Conservation (phyloP, 1,140 invertebrate species). For the Caligus rogercresseyi region DNA sequence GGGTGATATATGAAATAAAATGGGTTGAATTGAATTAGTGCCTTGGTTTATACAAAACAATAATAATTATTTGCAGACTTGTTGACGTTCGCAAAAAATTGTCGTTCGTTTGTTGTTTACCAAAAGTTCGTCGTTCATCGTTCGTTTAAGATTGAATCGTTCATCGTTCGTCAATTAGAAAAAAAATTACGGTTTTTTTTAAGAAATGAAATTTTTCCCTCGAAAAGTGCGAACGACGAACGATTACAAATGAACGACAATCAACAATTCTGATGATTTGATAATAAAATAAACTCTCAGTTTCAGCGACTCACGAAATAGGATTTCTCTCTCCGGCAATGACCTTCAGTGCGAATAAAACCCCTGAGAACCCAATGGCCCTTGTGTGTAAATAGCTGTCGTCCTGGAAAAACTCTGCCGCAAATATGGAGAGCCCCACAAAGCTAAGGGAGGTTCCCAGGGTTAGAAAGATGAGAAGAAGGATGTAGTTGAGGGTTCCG, state of each 20-base stretch:
- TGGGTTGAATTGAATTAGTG: too few species aligned
- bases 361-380: constrained; percentile 11
- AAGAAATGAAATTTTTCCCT: not conserved
- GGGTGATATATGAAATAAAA: too few species aligned
- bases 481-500: constrained; percentile 37
- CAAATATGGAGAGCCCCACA: constrained; percentile 30
- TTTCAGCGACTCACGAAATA: not conserved
- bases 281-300: too few species aligned
- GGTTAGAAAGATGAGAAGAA: constrained; percentile 37
- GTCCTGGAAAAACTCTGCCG: constrained; percentile 23
- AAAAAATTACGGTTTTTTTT: not conserved
- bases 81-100: too few species aligned
- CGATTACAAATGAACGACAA: too few species aligned
- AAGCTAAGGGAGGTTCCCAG: constrained; percentile 36
- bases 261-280: too few species aligned
- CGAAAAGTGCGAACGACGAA: not conserved
- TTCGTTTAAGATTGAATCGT: too few species aligned
- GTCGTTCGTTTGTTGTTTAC: too few species aligned
- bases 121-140: too few species aligned
- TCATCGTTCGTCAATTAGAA: not conserved
- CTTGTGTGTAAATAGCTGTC: not conserved
- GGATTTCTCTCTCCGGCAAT: not conserved
- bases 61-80: too few species aligned
- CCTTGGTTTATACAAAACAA: too few species aligned
- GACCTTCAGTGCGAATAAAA: constrained; percentile 12